Base-by-base conservation (phyloP, 2,113 vertebrate species). In the Crotophaga sulcirostris region DNA sequence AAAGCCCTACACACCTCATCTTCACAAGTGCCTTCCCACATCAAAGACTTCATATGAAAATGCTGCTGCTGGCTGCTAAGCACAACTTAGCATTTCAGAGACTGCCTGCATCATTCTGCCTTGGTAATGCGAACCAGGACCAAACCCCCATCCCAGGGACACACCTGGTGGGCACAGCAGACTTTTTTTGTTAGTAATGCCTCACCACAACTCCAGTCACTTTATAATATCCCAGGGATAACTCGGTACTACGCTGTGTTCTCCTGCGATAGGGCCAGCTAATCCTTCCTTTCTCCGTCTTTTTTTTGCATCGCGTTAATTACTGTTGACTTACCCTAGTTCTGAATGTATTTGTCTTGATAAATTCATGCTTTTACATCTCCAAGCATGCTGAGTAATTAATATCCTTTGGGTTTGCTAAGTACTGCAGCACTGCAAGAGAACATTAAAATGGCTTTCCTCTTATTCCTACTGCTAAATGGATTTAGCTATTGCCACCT, bases 361-460 rank as follows among this genome's bases (percentile, higher is more conserved):
- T 95, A 96, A 97, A 97, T 97, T 89, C 96, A 90, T 80, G 89
- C 92, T 95, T 98, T 96, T 96, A 96, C 90, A 96, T 94, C 94
- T 93, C 38, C 3, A 91, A 97, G 94, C 97, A 95, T 87, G 92
- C 97, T 92, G 92, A 97, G 97, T 96, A 97, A 98, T 97, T 97
- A 98, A 97, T 96, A 97, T 96, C 96, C 96, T 97, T 95, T 97
- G 97, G 93, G 95, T 92, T 95, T 81, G 89, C 96, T 96, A 97
- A 96, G 94, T 85, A 73, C 91, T 91, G 95, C 87, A 86, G 92
- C 90, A 84, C 83, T 79, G 93, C 62, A 64, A 97, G 91, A 80
- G 83, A 97, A 97, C 87, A 87, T 91, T 96, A 93, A 98, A 97
- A 97, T 94, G 95, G 94, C 94, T 97, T 96, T 91, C 93, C 90